A percentile compares a stretch with the other conserved stretches of the same genome.
Conservation (phyloP, 2,888 invertebrate genomes). For the Pollenia labialis region DNA sequence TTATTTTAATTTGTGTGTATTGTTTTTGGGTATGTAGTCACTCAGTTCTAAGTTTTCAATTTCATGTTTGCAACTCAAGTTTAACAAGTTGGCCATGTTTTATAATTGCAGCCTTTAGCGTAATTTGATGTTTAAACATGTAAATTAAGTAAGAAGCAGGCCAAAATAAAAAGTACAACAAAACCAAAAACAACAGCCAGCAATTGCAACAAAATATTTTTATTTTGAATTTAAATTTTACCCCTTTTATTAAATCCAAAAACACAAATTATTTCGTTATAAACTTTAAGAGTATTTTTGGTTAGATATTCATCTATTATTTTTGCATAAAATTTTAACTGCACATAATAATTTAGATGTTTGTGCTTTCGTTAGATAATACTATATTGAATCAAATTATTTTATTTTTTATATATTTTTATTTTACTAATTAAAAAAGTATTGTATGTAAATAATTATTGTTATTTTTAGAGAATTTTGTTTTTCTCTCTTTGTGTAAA, state of each 20-base stretch:
- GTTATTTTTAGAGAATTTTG: not conserved
- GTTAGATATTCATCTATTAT: not conserved
- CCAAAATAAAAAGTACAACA: not conserved
- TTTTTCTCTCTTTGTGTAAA: not conserved
- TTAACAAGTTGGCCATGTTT: constrained; percentile 66
- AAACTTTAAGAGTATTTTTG: not conserved
- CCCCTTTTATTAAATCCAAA: not conserved
- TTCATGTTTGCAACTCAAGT: constrained; percentile 71
- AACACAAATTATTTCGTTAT: not conserved
- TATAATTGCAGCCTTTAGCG: constrained; percentile 70
- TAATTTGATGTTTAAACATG: constrained; percentile 70
- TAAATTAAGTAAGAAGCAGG: constrained; percentile 53
- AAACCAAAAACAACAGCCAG: not conserved
- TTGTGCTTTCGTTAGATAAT: constrained; percentile 1
- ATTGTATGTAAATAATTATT: not conserved
- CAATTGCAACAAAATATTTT: not conserved
- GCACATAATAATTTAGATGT: constrained; percentile 12
- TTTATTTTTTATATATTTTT: not conserved
- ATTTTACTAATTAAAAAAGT: not conserved
- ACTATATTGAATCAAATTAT: not conserved
- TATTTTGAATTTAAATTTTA: not conserved
- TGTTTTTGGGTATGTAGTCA: not conserved
- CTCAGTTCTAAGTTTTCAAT: constrained; percentile 52
- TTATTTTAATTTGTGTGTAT: not conserved
- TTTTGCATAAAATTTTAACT: not conserved